Percentiles rank a stretch among this genome's conserved stretches.
These are phyloP conservation scores for Zaprionus vittiger DNA, from an alignment of 1,140 invertebrate species.

Conservation along the genomic window DNA sequence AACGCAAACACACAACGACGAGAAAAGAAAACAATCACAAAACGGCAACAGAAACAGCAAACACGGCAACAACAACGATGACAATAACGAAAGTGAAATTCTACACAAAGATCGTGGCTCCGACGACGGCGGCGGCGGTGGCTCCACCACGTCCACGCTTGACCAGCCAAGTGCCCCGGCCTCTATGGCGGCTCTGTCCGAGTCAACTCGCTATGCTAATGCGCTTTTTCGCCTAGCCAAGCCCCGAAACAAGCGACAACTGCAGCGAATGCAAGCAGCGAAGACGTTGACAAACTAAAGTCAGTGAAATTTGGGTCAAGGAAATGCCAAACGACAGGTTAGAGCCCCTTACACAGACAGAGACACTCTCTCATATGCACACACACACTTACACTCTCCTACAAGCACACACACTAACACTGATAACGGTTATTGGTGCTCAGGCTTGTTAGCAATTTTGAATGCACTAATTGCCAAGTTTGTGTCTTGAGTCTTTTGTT, in stretches of 20 bases:
- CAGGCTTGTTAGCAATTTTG: slow-evolving; percentile 51
- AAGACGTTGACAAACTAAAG: slow-evolving; percentile 49
- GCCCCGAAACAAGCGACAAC: slow-evolving; percentile 35
- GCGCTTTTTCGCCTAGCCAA: slow-evolving; percentile 36
- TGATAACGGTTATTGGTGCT: slow-evolving; percentile 63
- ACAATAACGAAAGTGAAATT: slow-evolving; percentile 81
- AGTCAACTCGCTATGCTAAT: slow-evolving; percentile 37
- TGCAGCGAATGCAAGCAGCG: slow-evolving; percentile 29
- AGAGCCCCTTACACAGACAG: slow-evolving; percentile 12
- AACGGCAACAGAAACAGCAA: slow-evolving; percentile 48
- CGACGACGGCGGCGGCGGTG: slow-evolving; percentile 57
- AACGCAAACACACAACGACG: slow-evolving; percentile 25
- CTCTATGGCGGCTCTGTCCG: slow-evolving; percentile 26
- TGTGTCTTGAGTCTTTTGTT: slow-evolving; percentile 52
- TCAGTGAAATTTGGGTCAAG: slow-evolving; percentile 79
- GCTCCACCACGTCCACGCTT: slow-evolving; percentile 57
- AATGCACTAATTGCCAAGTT: slow-evolving; percentile 58
- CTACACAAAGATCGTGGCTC: slow-evolving; percentile 73
- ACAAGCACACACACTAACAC: slow-evolving; percentile 4
- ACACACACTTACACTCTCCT: not conserved
- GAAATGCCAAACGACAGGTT: slow-evolving; percentile 79
- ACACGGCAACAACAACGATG: slow-evolving; percentile 47
- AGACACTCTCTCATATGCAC: not conserved
- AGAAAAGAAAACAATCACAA: slow-evolving; percentile 67
- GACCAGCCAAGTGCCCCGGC: slow-evolving; percentile 67